Percentiles rank a stretch among this genome's conserved stretches.
Conservation (phyloP, 1,140 invertebrate genomes). For the Lepidurus apus region DNA sequence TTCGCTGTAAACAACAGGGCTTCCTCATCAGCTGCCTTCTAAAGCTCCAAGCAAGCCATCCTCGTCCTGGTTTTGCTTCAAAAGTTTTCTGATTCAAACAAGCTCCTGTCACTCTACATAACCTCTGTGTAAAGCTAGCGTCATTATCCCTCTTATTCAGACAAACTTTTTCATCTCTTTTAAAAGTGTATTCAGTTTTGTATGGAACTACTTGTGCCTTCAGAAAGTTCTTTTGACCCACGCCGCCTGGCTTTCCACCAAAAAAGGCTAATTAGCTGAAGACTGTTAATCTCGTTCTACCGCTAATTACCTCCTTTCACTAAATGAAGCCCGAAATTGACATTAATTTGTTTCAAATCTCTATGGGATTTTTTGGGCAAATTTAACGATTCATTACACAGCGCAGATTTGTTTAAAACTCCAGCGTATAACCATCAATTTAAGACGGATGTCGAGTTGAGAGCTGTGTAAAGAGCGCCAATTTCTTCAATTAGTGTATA, state of each 20-base stretch:
- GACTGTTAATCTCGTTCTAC: background rate
- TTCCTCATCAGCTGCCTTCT: background rate
- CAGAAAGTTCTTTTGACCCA: background rate
- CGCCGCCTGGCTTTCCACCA: background rate
- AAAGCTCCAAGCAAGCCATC: background rate
- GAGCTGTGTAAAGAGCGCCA: too few relatives aligned
- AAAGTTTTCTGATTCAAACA: background rate
- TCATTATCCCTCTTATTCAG: too few relatives aligned
- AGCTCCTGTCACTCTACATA: too few relatives aligned
- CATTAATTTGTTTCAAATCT: background rate
- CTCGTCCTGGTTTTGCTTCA: background rate
- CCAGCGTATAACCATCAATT: too few relatives aligned
- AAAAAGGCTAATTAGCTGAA: background rate
- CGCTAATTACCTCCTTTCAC: background rate
- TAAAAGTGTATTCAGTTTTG: background rate
- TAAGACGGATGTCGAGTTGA: too few relatives aligned
- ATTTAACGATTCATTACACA: too few relatives aligned
- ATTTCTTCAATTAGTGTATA: too few relatives aligned
- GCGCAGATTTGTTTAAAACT: too few relatives aligned
- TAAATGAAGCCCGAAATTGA: background rate
- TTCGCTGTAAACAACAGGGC: slow-evolving; percentile 22
- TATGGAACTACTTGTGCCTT: background rate
- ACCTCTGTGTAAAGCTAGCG: too few relatives aligned
- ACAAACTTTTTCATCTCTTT: background rate
- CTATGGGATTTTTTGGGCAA: too few relatives aligned